Evolutionary conservation across 1,140 invertebrate species (phyloP), one percentile per base, ranked within the genome.

Genomic region (Diploscapter pachys): DNA sequence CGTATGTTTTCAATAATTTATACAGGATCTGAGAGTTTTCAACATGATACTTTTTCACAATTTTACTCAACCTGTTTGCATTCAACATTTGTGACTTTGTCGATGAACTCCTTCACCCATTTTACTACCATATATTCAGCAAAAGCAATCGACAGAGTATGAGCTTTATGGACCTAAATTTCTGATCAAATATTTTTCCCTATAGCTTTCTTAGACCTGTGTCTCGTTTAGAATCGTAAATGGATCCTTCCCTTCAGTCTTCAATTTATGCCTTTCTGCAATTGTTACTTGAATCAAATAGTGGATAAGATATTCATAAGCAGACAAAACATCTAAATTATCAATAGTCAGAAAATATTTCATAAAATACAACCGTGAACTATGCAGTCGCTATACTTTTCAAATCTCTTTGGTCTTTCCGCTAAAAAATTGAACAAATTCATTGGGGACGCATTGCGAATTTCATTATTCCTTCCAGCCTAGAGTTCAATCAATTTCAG

Each of bases 1-100:
- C 91, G 81, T 91, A 94, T 3, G 94, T 84, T 8, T 89, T 88
- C 79, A 90, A 90, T 5, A 93, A 81, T 84, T 90, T 90, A 6
- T 82, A 85, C 50, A 94, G 80, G 4, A 93, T 89, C 85, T 83
- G 64, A 88, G 80, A 6, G 88, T 31, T 31, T 31, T 31, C 31
- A 31, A 31, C 31, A 31, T 31, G 31, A 31, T 31, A 31, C 31
- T 31, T 31, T 31, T 31, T 31, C 31, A 31, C 31, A 31, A 31
- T 31, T 86, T 48, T 54, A 50, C 5, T 5, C 8, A 48, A 68
- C 48, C 9, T 1, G 31, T 31, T 79, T 71, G 4, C 65, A 11
- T 49, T 63, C 69, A 9, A 56, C 53, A 31, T 76, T 63, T 56
- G 71, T 71, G 9, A 62, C 52, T 11, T 71, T 68, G 68, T 77